These are phyloP conservation scores for Lochmaea crataegi DNA, from an alignment of 2,888 invertebrate species.

Conservation along the genomic window DNA sequence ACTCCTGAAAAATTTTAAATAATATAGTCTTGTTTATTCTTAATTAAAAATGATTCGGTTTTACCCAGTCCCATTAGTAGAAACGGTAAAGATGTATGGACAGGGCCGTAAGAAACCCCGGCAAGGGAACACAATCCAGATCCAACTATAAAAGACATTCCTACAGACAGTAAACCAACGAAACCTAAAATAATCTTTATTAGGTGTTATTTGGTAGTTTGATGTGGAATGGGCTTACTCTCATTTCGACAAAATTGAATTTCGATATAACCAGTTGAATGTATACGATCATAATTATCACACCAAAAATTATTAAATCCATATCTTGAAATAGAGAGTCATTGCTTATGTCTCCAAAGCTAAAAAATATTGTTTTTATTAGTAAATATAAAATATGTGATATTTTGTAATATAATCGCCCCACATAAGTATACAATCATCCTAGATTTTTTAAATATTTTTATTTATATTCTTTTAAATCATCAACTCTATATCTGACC, in stretches of 20 bases:
- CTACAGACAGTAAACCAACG: conserved; percentile 78
- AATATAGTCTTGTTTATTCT: neutral
- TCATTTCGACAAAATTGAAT: conserved; percentile 79
- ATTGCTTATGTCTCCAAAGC: conserved; percentile 82
- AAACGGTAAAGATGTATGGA: conserved; percentile 85
- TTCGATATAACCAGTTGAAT: conserved; percentile 79
- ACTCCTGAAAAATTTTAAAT: conserved; percentile 66
- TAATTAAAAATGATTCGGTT: neutral
- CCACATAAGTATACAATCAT: too few species aligned
- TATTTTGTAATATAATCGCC: too few species aligned
- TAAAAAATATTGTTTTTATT: too few species aligned
- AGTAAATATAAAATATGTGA: too few species aligned
- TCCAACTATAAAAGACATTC: conserved; percentile 78
- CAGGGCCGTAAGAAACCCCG: conserved; percentile 81
- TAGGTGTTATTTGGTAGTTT: conserved; percentile 35
- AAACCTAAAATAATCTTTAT: conserved; percentile 74
- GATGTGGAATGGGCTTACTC: conserved; percentile 64
- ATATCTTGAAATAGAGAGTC: conserved; percentile 79
- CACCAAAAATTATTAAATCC: conserved; percentile 75
- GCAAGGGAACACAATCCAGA: conserved; percentile 78
- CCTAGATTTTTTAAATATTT: too few species aligned
- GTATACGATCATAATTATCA: conserved; percentile 79
- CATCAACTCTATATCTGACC: too few species aligned
- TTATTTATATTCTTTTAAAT: too few species aligned
- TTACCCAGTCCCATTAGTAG: conserved; percentile 79